Base-by-base conservation (phyloP, 2,797 vertebrate species). In the Malurus splendens region DNA sequence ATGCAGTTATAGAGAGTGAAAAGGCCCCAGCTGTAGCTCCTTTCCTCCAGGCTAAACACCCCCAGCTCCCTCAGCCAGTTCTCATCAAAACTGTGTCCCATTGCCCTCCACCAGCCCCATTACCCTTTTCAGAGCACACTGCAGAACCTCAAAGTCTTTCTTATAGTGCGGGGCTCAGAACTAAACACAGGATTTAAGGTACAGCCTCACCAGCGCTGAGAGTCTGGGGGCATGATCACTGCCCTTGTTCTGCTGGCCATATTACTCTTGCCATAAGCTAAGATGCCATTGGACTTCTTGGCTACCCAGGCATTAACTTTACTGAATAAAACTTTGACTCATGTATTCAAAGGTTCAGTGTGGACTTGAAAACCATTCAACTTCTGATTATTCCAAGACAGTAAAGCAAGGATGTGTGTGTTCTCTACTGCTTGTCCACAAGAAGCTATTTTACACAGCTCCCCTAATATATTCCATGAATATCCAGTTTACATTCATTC, bases 141-240 rank as follows among this genome's bases (percentile, higher is more conserved):
- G 20, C 33, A 52, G 18, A 45, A 66, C 18, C 14, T 41, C 33
- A 36, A 14, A 18, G 4, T 23, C 30, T 41, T 59, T 17, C 30
- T 17, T 28, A 47, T 6, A 41, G 12, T 5, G 13, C 54, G 25
- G 3, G 14, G 15, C 33, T 39, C 12, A 59, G 39, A 79, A 47
- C 8, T 8, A 33, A 39, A 59, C 45, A 51, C 4, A 1, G 11
- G 14, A 51, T 30, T 30, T 44, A 23, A 51, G 24, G 32, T 9
- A 28, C 4, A 9, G 7, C 28, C 33, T 45, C 32, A 27, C 2
- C 9, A 86, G 20, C 16, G 5, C 36, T 24, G 50, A 56, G 50
- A 56, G 18, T 14, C 19, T 0, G 0, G 5, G 7, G 9, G 5
- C 3, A 41, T 5, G 6, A 41, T n/a, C 25, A 23, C 47, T 47